Percentiles rank a stretch among this genome's conserved stretches.
phyloP scores from a whole-genome alignment of 2,113 vertebrate species.

The Prietella phreatophila region DNA sequence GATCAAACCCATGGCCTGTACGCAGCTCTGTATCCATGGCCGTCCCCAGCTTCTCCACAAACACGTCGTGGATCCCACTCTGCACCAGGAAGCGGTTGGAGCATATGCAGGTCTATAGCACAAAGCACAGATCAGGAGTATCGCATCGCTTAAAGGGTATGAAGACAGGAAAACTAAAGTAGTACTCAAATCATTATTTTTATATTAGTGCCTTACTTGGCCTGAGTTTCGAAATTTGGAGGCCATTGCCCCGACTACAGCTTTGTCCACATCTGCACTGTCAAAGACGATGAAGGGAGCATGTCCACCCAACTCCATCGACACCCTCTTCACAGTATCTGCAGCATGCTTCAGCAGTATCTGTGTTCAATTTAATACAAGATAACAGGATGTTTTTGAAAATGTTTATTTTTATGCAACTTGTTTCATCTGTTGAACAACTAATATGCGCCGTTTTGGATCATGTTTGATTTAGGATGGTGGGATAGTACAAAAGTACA shows the following conservation, averaged over 20 bases:
- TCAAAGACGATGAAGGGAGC: conserved; percentile 98
- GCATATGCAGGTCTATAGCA: conserved; percentile 87
- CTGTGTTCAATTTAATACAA: conserved; percentile 62
- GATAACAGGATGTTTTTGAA: too few species aligned
- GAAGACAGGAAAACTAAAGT: background rate
- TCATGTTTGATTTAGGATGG: background rate
- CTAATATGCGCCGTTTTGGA: background rate
- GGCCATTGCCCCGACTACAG: conserved; percentile 83
- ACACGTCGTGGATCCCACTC: conserved; percentile 82
- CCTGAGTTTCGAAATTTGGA: conserved; percentile 95
- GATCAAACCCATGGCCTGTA: conserved; percentile 85
- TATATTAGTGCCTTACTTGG: conserved; percentile 75
- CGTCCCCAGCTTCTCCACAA: conserved; percentile 80
- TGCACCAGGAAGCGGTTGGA: conserved; percentile 94
- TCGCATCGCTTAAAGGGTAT: background rate
- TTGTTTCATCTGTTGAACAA: background rate
- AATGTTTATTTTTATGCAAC: background rate
- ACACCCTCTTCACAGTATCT: conserved; percentile 86
- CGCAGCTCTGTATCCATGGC: conserved; percentile 80
- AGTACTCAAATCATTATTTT: background rate
- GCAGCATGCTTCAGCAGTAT: conserved; percentile 82
- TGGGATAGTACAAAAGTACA: background rate
- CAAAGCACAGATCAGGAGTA: background rate
- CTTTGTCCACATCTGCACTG: conserved; percentile 82
- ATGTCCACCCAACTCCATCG: conserved; percentile 95